Percentiles rank a stretch among this genome's conserved stretches.
phyloP scores from a whole-genome alignment of 2,797 vertebrate species.

The Acanthurus tractus region DNA sequence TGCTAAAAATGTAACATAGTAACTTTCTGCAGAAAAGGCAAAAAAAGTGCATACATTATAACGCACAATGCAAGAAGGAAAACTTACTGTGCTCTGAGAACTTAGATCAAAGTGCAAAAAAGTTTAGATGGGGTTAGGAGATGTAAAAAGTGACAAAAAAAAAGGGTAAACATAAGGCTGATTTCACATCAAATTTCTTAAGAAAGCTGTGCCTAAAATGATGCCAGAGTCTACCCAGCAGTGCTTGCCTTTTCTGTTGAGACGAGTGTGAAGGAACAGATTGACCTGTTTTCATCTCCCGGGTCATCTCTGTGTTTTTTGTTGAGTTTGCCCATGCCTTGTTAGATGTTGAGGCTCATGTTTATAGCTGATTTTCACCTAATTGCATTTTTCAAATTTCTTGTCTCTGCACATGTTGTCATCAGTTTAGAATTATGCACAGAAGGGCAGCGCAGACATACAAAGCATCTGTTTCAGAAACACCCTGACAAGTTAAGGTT shows the following conservation, averaged over 20 bases:
- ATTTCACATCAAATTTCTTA: conserved; percentile 1
- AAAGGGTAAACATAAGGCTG: background rate
- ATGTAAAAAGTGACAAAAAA: background rate
- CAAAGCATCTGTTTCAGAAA: background rate
- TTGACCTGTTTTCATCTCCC: conserved; percentile 34
- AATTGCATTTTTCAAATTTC: background rate
- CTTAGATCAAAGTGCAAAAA: background rate
- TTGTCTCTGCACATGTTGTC: conserved; percentile 16
- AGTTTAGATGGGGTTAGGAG: background rate
- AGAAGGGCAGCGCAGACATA: conserved; percentile 9
- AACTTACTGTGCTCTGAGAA: background rate
- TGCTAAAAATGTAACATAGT: background rate
- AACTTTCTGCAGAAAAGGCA: background rate
- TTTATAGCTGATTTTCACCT: conserved; percentile 32
- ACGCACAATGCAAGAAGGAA: background rate
- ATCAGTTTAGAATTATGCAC: background rate
- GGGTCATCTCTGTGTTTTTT: conserved; percentile 6
- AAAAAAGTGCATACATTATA: background rate
- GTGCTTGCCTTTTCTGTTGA: conserved; percentile 17
- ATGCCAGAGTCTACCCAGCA: conserved; percentile 1
- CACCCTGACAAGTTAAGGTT: conserved; percentile 10
- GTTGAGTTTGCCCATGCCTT: background rate
- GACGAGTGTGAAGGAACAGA: conserved; percentile 22
- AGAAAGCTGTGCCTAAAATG: conserved; percentile 3
- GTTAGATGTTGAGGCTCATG: conserved; percentile 1